A percentile compares a stretch with the other conserved stretches of the same genome.
These are phyloP conservation scores for Pangasianodon hypophthalmus DNA, from an alignment of 2,113 vertebrate genomes.

Conservation along the genomic window DNA sequence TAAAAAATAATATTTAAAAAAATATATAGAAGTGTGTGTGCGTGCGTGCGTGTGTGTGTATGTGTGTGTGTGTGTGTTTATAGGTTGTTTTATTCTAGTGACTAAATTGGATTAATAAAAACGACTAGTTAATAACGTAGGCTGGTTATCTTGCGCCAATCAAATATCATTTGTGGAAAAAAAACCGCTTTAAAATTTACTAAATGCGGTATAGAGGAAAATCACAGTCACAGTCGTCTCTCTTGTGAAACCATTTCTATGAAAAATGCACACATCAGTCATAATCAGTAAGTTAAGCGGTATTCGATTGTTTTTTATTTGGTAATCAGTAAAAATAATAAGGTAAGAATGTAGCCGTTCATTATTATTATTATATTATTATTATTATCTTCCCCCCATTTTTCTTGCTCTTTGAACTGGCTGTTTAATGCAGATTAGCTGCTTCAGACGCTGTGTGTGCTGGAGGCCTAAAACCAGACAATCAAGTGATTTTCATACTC, in stretches of 20 bases:
- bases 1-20: not conserved
- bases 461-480: constrained; percentile 38
- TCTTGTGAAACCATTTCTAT: not conserved
- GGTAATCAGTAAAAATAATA: constrained; percentile 13
- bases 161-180: not conserved
- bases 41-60: not conserved
- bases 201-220: not conserved
- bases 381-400: not conserved
- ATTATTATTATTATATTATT: constrained; percentile 12
- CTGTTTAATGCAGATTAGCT: not conserved
- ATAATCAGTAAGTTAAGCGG: not conserved
- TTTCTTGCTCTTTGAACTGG: not conserved
- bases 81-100: not conserved
- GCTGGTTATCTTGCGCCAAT: not conserved
- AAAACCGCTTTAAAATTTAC: not conserved
- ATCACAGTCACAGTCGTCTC: not conserved
- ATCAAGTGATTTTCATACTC: constrained; percentile 53
- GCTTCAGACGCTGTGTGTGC: constrained; percentile 48
- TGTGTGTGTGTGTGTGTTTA: not conserved
- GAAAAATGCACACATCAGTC: constrained; percentile 8
- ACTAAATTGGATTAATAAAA: not conserved
- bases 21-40: not conserved
- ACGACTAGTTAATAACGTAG: not conserved
- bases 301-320: not conserved
- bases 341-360: not conserved